phyloP scores from a whole-genome alignment of 2,888 invertebrate genomes.

The Dryadula phaetusa region DNA sequence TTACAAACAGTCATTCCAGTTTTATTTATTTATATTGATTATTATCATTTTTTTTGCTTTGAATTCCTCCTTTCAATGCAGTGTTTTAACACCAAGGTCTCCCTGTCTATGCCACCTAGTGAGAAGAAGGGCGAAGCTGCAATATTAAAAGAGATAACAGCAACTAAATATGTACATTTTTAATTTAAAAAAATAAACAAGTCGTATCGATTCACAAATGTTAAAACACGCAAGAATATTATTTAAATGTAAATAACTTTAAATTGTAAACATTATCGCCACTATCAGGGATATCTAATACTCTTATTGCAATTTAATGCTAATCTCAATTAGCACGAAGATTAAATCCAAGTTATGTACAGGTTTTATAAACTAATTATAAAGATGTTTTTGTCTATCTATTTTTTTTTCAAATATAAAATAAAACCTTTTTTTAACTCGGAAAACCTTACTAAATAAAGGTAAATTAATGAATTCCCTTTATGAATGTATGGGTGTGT shows the following conservation, averaged over 20 bases:
- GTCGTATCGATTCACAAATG: background rate
- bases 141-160: too few relatives aligned
- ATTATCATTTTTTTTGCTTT: too few relatives aligned
- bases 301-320: conserved; percentile 38
- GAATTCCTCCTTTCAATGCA: too few relatives aligned
- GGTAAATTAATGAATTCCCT: too few relatives aligned
- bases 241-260: conserved; percentile 30
- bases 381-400: background rate
- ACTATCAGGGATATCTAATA: conserved; percentile 34
- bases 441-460: too few relatives aligned
- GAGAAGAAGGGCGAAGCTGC: too few relatives aligned
- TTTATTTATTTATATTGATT: too few relatives aligned
- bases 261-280: conserved; percentile 36
- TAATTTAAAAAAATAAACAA: background rate
- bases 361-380: background rate
- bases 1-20: too few relatives aligned
- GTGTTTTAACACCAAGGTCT: too few relatives aligned
- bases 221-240: conserved; percentile 2
- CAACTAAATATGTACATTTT: background rate
- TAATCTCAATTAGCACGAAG: conserved; percentile 35
- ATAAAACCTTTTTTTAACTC: too few relatives aligned
- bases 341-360: background rate
- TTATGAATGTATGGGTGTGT: too few relatives aligned
- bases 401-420: background rate
- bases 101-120: too few relatives aligned